Base-by-base conservation (phyloP, 2,888 invertebrate species). In the Eudiplozoon nipponicum region DNA sequence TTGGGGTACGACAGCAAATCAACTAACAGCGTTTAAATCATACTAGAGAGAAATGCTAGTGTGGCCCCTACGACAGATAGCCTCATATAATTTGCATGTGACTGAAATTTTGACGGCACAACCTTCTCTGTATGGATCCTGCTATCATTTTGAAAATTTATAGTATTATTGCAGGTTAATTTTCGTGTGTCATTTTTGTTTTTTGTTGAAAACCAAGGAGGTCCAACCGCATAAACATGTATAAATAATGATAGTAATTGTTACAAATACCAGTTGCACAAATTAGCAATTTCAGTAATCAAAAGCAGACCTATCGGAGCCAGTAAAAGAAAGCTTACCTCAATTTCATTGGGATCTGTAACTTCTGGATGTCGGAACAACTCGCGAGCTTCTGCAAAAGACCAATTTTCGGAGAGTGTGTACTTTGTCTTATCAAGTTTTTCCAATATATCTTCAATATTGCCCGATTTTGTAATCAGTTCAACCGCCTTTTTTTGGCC, bases 221-320 rank as follows among this genome's bases (percentile, higher is more conserved):
- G 90, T 17, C 74, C 74, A 35, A 77, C 76, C 51, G 86, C 90
- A 60, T 98, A 98, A 63, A 98, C 94, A 55, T 94, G 98, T 11
- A 94, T 94, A 34, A 98, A 65, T 33, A 98, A 66, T 47, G 98
- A 98, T 56, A 94, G 90, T 17, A 98, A 64, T 63, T 98, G 94
- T 45, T 86, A 76, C 56, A 98, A 94, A 74, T 84, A 56, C 20
- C 69, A 67, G 38, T 70, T 69, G 2, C 65, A 67, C 18, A 90
- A 59, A 45, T 70, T 70, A 43, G 86, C 61, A 1, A 72, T 78
- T 44, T 70, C 67, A 13, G 94, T 62, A 22, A 86, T 71, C 56
- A 70, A 70, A 28, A 72, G 68, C 40, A 80, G 65, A n/a, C n/a
- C n/a, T n/a, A 51, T 74, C 71, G 54, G 80, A 74, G 62, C 98